Evolutionary conservation across 2,888 invertebrate species (phyloP).

Genomic region (Copidosoma aretas): DNA sequence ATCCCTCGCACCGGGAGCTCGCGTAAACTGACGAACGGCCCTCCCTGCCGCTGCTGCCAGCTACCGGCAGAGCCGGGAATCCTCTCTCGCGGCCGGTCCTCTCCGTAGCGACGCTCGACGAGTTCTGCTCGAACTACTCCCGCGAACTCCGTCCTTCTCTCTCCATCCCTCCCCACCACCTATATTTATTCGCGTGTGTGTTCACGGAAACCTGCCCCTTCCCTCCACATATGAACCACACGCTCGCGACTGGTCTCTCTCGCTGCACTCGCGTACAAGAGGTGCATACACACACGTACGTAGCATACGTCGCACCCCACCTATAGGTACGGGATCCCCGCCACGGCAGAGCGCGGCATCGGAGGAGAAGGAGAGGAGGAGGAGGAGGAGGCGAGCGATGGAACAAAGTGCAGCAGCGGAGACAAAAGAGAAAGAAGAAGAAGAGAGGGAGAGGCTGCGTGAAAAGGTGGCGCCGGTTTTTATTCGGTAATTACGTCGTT

Average conservation of each 20-base stretch:
- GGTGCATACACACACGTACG: background rate
- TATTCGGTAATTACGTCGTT: constrained; percentile 60
- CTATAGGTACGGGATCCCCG: constrained; percentile 12
- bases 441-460: background rate
- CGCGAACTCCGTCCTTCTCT: constrained; percentile 29
- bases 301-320: background rate
- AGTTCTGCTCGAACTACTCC: constrained; percentile 42
- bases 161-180: constrained; percentile 13
- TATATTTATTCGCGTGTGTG: too few species aligned
- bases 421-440: constrained; percentile 2
- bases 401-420: background rate
- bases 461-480: constrained; percentile 44
- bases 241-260: background rate
- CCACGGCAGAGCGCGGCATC: background rate
- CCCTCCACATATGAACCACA: constrained; percentile 23
- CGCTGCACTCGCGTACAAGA: too few species aligned
- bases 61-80: constrained; percentile 49
- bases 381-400: constrained; percentile 2
- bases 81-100: constrained; percentile 19
- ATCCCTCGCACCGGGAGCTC: too few species aligned
- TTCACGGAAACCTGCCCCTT: constrained; percentile 31
- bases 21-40: too few species aligned
- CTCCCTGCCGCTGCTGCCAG: constrained; percentile 60
- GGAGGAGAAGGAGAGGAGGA: constrained; percentile 14
- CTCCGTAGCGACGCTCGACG: constrained; percentile 47